These are phyloP conservation scores for Babylonia areolata DNA, from an alignment of 1,140 invertebrate genomes.

Conservation along the genomic window DNA sequence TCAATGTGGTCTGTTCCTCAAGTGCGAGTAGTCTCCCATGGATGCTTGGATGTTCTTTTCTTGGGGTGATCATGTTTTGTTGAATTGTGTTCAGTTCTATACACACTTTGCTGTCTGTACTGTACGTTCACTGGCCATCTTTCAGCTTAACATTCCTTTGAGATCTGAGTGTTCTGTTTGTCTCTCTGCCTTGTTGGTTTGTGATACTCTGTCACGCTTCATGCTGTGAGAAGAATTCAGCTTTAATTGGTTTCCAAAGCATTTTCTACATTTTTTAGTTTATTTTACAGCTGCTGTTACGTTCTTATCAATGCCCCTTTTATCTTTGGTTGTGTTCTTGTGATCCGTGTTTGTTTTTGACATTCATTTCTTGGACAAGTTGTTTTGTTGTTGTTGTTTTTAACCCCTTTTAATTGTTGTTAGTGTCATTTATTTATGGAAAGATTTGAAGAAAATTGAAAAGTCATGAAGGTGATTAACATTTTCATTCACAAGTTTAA, in stretches of 20 bases:
- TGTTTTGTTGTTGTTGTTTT: not conserved
- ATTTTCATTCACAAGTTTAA: not conserved
- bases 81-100: not conserved
- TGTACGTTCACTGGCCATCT: not conserved
- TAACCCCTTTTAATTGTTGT: no score
- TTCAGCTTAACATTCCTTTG: slow-evolving; percentile 19
- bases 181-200: not conserved
- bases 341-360: not conserved
- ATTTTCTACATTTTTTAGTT: not conserved
- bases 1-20: no score
- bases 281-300: not conserved
- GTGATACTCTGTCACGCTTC: slow-evolving; percentile 1
- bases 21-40: no score
- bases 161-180: not conserved
- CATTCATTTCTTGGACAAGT: not conserved
- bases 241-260: not conserved
- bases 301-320: not conserved
- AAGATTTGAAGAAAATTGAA: not conserved
- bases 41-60: no score
- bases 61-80: no score
- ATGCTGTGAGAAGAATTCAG: not conserved
- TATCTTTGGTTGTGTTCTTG: not conserved
- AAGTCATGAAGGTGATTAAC: not conserved
- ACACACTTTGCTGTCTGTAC: not conserved
- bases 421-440: not conserved